Evolutionary conservation across 1,140 invertebrate species (phyloP).

Genomic region (Magallana gigas): DNA sequence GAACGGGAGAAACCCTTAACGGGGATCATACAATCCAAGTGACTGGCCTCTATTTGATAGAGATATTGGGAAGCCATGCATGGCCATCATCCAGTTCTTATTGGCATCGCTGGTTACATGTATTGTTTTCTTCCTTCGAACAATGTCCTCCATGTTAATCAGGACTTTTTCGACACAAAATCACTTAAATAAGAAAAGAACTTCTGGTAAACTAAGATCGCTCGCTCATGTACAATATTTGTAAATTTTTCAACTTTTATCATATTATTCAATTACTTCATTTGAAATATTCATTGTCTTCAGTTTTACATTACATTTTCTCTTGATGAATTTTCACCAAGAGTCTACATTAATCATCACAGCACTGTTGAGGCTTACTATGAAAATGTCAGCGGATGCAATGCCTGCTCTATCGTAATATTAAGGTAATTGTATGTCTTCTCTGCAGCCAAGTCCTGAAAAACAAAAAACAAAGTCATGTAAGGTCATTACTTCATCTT

Average conservation of each 20-base stretch:
- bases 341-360: no score
- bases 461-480: slow-evolving; percentile 58
- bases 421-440: slow-evolving; percentile 99
- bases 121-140: background rate
- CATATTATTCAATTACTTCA: no score
- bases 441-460: slow-evolving; percentile 98
- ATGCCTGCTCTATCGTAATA: slow-evolving; percentile 95
- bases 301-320: no score
- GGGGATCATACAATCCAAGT: no score
- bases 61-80: background rate
- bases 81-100: background rate
- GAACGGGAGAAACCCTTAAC: no score
- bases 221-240: no score
- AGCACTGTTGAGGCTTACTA: no score
- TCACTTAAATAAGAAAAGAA: background rate
- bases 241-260: no score
- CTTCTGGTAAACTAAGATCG: no score
- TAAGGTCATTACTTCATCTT: background rate
- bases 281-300: no score
- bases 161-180: background rate
- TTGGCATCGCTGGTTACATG: background rate
- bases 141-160: background rate
- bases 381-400: no score
- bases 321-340: slow-evolving; percentile 80
- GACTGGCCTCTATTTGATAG: background rate